Evolutionary conservation across 35 echinoderm and acorn worm species (phyloP), one percentile per base, ranked within the genome.

Genomic region (Nesometra sesokonis): DNA sequence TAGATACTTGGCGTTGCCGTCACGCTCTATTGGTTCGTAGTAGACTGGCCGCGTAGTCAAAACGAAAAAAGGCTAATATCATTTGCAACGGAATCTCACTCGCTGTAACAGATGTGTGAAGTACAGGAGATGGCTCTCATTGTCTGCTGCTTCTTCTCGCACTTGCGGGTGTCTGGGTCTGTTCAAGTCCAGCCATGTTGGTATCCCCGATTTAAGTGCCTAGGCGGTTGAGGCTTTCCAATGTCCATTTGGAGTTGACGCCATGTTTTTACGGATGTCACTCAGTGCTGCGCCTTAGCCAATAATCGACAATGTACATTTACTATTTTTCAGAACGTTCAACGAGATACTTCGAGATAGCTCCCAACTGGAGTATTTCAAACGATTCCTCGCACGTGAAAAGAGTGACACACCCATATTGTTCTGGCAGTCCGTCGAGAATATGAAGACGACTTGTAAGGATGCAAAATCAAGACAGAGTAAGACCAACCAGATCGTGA

Each of bases 401-500:
- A 89, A 89, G 78, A 46, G 82, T 21, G 96, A 99, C 13, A 33
- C 78, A 8, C 92, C 96, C 0, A 39, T 99, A 4, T 78, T 82
- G 31, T 99, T 99, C 79, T 99, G 96, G 96, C 93, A 92, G 29
- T 78, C 96, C 5, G 96, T 99, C 2, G 96, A 99, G 36, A 84
- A 90, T 8, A 91, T 99, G 89, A 87, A 90, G 34, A 87, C 80
- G 32, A 78, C 77, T 30, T 84, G 81, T 35, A 80, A 93, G 31
- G 96, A 99, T 80, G 93, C 96, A 0, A 99, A 99, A 78, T 84
- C 84, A 15, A 32, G 96, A 13, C 96, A 99, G 78, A 88, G 88
- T 21, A 99, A 94, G 77, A 89, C 96, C 13, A 84, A 89, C 36
- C 86, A 89, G 35, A 94, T 99, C 23, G 89, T 93, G 30, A 78